Evolutionary conservation across 1,140 invertebrate species (phyloP), one percentile per base, ranked within the genome.

Genomic region (Atta cephalotes): DNA sequence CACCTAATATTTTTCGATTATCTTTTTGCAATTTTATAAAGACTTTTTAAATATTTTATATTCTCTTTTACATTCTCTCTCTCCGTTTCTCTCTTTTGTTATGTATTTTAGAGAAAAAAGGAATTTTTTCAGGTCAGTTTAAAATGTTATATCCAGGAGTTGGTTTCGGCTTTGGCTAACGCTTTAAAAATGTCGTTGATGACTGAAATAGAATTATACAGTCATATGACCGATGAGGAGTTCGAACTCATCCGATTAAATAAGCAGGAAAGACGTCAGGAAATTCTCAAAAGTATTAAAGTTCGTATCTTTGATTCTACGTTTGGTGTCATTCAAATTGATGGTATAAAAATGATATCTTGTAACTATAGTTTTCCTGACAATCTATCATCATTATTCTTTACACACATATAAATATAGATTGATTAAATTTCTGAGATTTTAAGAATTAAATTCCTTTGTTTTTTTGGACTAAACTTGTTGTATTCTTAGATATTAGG

Each of bases 221-320:
- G 96, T 31, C 96, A 97, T 92, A 96, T 98, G 18, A 97, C 97
- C 0, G 97, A 98, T 72, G 97, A 98, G 93, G 97, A 98, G 93
- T 98, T 97, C 96, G 97, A 98, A 88, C 96, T 97, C 1, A 96
- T 97, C 63, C 96, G 97, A 89, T 96, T 97, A 2, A 96, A 96
- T 1, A 97, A 97, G 92, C 88, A 93, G 14, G 97, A 97, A 85
- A 95, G 97, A 70, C 95, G 96, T 70, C 93, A 95, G 35, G 96
- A 96, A 74, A 95, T 98, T 35, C 91, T 98, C 10, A 95, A 95
- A 25, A 96, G 96, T 88, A 95, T 97, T 60, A 96, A 96, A 93
- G 97, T 97, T 92, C 92, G 90, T 86, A 74, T 49, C 16, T 51
- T 35, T 18, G n/a, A 6, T 49, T 25, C 1, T 39, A 70, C 28